Evolutionary conservation across 2,113 vertebrate species (phyloP).

Genomic region (Ammodytes dubius): DNA sequence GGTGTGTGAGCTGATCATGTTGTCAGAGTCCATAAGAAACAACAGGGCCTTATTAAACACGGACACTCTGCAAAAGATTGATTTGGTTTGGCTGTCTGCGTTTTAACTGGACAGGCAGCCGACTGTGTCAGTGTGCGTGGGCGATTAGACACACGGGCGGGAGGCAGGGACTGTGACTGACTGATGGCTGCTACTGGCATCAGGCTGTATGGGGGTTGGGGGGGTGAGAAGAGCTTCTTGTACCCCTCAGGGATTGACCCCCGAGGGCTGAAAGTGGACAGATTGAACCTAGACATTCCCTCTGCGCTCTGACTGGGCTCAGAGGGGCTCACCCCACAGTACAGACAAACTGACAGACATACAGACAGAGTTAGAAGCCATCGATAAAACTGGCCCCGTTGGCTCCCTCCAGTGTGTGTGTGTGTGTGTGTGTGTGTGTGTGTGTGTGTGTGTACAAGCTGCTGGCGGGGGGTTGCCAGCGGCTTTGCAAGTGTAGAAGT

Average conservation of each 20-base stretch:
- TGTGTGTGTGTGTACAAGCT: constrained; percentile 34
- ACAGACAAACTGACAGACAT: constrained; percentile 34
- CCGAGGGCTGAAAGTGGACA: constrained; percentile 20
- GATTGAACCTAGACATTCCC: constrained; percentile 31
- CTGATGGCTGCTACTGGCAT: constrained; percentile 63
- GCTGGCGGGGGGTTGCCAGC: constrained; percentile 34
- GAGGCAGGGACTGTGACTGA: constrained; percentile 72
- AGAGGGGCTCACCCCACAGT: constrained; percentile 22
- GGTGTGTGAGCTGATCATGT: constrained; percentile 30
- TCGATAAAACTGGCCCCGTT: constrained; percentile 26
- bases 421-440: constrained; percentile 20
- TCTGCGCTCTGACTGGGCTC: constrained; percentile 24
- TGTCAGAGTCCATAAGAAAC: constrained; percentile 76
- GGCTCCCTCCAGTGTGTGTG: constrained; percentile 25
- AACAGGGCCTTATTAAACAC: constrained; percentile 73
- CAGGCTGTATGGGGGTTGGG: constrained; percentile 14
- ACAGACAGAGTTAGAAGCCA: constrained; percentile 19
- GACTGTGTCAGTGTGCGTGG: constrained; percentile 67
- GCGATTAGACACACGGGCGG: constrained; percentile 61
- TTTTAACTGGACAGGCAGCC: constrained; percentile 61
- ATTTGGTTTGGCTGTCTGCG: constrained; percentile 67
- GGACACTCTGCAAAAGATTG: constrained; percentile 71
- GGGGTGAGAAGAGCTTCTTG: constrained; percentile 29
- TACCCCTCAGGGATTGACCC: constrained; percentile 22
- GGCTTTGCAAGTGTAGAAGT: constrained; percentile 47